Conservation (phyloP, 2,113 vertebrate species). For the Etheostoma cragini region DNA sequence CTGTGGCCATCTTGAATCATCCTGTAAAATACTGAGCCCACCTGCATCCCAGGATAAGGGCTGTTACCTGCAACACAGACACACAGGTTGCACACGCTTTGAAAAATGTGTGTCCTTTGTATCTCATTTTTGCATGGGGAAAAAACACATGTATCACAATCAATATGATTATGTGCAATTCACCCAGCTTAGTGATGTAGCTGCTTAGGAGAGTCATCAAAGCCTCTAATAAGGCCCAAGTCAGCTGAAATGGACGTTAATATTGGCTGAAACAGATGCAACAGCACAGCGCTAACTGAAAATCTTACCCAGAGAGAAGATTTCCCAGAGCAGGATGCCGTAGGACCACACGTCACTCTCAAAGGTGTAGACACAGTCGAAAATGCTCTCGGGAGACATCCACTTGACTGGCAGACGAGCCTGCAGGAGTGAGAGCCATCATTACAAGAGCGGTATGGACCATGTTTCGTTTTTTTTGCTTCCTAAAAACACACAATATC, state of each 20-base stretch:
- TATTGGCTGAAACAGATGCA: slow-evolving; percentile 27
- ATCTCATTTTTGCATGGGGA: background rate
- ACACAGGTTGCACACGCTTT: background rate
- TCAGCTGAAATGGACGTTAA: slow-evolving; percentile 17
- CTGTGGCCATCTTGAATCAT: slow-evolving; percentile 98
- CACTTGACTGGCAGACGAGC: slow-evolving; percentile 98
- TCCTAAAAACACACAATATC: slow-evolving; percentile 1
- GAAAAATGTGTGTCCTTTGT: background rate
- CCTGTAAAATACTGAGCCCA: slow-evolving; percentile 97
- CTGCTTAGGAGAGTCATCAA: slow-evolving; percentile 20
- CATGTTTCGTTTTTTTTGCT: background rate
- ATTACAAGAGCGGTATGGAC: background rate
- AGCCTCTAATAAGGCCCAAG: slow-evolving; percentile 21
- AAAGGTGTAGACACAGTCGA: slow-evolving; percentile 95
- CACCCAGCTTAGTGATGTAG: slow-evolving; percentile 35
- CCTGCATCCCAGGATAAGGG: slow-evolving; percentile 95
- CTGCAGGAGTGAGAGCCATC: slow-evolving; percentile 72
- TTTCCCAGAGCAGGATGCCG: slow-evolving; percentile 97
- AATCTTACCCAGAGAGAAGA: slow-evolving; percentile 94
- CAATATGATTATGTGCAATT: slow-evolving; percentile 27
- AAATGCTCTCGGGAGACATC: slow-evolving; percentile 99
- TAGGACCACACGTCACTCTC: slow-evolving; percentile 99
- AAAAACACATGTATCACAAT: background rate
- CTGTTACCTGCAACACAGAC: slow-evolving; percentile 89
- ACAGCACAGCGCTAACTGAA: slow-evolving; percentile 30